Conservation (phyloP, 2,888 invertebrate species). For the Tyria jacobaeae region DNA sequence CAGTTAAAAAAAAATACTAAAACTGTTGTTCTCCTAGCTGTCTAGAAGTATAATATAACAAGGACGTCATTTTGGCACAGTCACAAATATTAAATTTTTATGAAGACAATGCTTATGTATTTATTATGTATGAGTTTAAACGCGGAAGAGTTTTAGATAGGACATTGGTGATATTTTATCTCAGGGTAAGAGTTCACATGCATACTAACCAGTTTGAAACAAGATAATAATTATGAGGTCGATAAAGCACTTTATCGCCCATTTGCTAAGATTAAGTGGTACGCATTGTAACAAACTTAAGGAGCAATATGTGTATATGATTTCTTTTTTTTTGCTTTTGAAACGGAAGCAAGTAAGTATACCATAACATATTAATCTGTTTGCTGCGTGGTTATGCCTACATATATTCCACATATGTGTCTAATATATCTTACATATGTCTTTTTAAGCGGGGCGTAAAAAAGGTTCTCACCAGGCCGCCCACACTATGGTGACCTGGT, state of each 20-base stretch:
- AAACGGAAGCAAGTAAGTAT: too few species aligned
- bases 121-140: slow-evolving; percentile 32
- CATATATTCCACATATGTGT: too few species aligned
- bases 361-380: too few species aligned
- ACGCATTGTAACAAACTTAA: too few species aligned
- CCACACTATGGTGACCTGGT: too few species aligned
- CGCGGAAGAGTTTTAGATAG: slow-evolving; percentile 30
- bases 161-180: slow-evolving; percentile 29
- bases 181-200: slow-evolving; percentile 32
- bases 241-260: not conserved
- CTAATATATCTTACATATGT: too few species aligned
- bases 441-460: too few species aligned
- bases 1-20: slow-evolving; percentile 25
- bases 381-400: too few species aligned
- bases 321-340: too few species aligned
- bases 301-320: too few species aligned
- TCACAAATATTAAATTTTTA: slow-evolving; percentile 67
- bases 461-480: too few species aligned
- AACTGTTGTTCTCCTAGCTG: slow-evolving; percentile 62
- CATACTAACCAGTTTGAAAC: not conserved
- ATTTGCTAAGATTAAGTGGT: too few species aligned
- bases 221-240: not conserved
- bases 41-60: slow-evolving; percentile 67
- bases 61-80: slow-evolving; percentile 70
- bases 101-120: slow-evolving; percentile 39